Base-by-base conservation (phyloP, 1,140 invertebrate genomes). In the Drosophila sucinea region DNA sequence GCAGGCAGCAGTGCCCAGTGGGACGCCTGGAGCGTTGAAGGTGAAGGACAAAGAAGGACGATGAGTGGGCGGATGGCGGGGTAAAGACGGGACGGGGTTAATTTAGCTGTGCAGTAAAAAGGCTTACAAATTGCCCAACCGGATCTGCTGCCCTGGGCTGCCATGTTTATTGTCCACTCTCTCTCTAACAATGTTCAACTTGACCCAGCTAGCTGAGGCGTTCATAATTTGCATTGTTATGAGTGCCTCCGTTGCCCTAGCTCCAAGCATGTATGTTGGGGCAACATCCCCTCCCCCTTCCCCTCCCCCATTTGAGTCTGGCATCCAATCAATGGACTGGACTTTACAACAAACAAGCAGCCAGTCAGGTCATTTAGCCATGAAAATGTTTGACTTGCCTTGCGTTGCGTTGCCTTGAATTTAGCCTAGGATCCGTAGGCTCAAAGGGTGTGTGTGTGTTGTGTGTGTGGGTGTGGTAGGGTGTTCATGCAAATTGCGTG, bases 141-240 rank as follows among this genome's bases (percentile, higher is more conserved):
- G 70, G 66, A 73, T 77, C 70, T 62, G 81, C 54, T 17, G 17
- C 17, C 17, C 54, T 73, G 71, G 70, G 30, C 30, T 35, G 38
- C 41, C 11, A 67, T 76, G 83, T 87, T 86, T 86, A 86, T 86
- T 87, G 82, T 87, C 72, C 82, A 73, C 64, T 69, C 56, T 56
- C 82, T 70, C 64, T 72, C 57, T 61, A 55, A 73, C 73, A 70
- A 60, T 38, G 69, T 73, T 69, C 83, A 87, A 80, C 84, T 89
- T 89, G 79, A 87, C 83, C 83, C 70, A 65, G 76, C 67, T 47
- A 64, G 47, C 27, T 38, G 40, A 64, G 77, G 54, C 79, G 77
- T 75, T 86, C 82, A 86, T 86, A 86, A 86, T 79, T 74, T 79
- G 62, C 71, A 86, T 85, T 84, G 81, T 84, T 81, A 66, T 68